Evolutionary conservation across 1,140 invertebrate species (phyloP).

Genomic region (Drosophila triauraria): DNA sequence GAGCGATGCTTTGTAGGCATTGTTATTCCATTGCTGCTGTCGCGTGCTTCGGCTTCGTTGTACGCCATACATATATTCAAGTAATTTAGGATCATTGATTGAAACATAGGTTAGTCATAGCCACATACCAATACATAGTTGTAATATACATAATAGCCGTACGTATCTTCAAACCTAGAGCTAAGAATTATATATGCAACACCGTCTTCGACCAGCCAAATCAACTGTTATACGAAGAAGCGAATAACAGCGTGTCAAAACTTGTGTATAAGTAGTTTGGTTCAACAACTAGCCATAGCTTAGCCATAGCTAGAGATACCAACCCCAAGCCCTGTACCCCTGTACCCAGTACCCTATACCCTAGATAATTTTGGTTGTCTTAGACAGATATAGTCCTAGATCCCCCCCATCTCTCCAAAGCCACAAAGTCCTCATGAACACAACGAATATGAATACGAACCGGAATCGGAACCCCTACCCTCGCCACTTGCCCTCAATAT

Average conservation of each 20-base stretch:
- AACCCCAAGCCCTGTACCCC: neutral
- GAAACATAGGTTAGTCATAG: conserved; percentile 27
- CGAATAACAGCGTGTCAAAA: conserved; percentile 8
- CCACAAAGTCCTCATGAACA: conserved; percentile 36
- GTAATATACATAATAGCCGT: conserved; percentile 22
- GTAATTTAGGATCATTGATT: conserved; percentile 26
- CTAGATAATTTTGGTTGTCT: conserved; percentile 26
- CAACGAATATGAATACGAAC: conserved; percentile 28
- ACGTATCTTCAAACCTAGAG: conserved; percentile 26
- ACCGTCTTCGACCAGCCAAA: conserved; percentile 15
- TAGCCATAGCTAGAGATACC: conserved; percentile 28
- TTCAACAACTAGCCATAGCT: conserved; percentile 46
- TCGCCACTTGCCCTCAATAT: conserved; percentile 20
- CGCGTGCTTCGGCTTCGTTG: conserved; percentile 43
- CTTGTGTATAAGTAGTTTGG: conserved; percentile 66
- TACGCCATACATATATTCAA: conserved; percentile 5
- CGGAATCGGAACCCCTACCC: conserved; percentile 15
- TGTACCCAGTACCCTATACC: neutral
- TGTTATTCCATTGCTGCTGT: conserved; percentile 28
- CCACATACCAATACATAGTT: conserved; percentile 8
- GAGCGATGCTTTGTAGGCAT: conserved; percentile 32
- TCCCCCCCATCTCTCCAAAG: conserved; percentile 15
- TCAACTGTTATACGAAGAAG: conserved; percentile 37
- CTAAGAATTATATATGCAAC: conserved; percentile 17
- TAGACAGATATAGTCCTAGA: conserved; percentile 22